Evolutionary conservation across 2,888 invertebrate genomes (phyloP), one percentile per base, ranked within the genome.

Genomic region (Caenorhabditis imperialis): DNA sequence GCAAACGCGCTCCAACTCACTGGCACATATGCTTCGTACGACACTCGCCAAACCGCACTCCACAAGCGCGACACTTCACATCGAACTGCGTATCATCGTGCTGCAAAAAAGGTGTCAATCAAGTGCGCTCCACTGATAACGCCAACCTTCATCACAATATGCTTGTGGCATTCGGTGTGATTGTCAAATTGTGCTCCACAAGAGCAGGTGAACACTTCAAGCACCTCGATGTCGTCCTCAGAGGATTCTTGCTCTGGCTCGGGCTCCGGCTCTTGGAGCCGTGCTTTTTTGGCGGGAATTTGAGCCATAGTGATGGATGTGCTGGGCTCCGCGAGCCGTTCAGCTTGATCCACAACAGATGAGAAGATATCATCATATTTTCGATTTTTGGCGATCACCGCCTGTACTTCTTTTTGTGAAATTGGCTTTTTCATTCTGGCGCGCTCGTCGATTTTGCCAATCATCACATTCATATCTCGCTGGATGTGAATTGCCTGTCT

Each of bases 291-390:
- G n/a, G n/a, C n/a, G n/a, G n/a, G n/a, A n/a, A n/a, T n/a, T n/a
- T n/a, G n/a, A n/a, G n/a, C n/a, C n/a, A n/a, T n/a, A n/a, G n/a
- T n/a, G n/a, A n/a, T n/a, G n/a, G n/a, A n/a, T n/a, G n/a, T n/a
- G n/a, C n/a, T n/a, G n/a, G n/a, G n/a, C n/a, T 30, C 30, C 10
- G 30, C 30, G 6, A 10, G 6, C 30, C 30, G 30, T 30, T 30
- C 30, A 30, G 30, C 30, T 30, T 30, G 30, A 7, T 30, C 30
- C 8, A 72, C 63, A 4, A 72, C 62, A 18, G 57, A 22, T 1
- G 48, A 45, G 27, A 72, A 72, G 0, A 63, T 51, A 16, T 72
- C 71, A 14, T 72, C 51, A 23, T 72, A 72, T 12, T 72, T 72
- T 14, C 63, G 57, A 8, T 63, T 58, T 20, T 35, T 51, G 22